phyloP scores from a whole-genome alignment of 2,888 invertebrate genomes.

The Mechanitis mazaeus region DNA sequence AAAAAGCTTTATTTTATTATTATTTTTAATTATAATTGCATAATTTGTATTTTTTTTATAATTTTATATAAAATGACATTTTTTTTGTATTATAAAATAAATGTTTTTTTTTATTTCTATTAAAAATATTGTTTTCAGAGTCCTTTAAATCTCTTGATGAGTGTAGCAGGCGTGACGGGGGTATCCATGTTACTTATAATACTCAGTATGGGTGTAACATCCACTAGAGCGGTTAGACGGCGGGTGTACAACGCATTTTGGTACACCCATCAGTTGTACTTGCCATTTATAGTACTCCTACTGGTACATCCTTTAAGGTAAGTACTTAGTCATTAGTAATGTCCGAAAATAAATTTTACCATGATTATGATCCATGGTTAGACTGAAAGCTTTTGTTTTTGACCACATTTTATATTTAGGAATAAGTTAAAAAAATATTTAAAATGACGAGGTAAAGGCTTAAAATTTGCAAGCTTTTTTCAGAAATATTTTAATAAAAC shows the following conservation, averaged over 20 bases:
- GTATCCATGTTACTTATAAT: constrained; percentile 64
- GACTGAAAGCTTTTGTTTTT: too few relatives aligned
- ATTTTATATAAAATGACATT: too few relatives aligned
- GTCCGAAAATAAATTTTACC: too few relatives aligned
- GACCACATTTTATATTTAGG: too few relatives aligned
- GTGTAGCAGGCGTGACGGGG: constrained; percentile 67
- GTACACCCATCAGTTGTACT: constrained; percentile 71
- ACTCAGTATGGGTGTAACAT: constrained; percentile 63
- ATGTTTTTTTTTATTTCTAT: neutral
- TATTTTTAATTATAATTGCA: too few relatives aligned
- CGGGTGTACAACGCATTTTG: constrained; percentile 71
- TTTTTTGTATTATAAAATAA: neutral
- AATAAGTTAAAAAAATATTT: too few relatives aligned
- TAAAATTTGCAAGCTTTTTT: too few relatives aligned
- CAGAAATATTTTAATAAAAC: too few relatives aligned
- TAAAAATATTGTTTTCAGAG: constrained; percentile 47
- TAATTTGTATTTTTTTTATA: too few relatives aligned
- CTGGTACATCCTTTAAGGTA: constrained; percentile 76
- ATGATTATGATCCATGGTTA: too few relatives aligned
- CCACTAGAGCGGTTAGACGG: constrained; percentile 59
- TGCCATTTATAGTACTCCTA: constrained; percentile 66
- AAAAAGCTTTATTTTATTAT: too few relatives aligned
- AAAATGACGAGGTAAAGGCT: too few relatives aligned
- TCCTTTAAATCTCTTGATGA: constrained; percentile 53
- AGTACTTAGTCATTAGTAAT: constrained; percentile 23